Evolutionary conservation across 2,888 invertebrate species (phyloP).

Genomic region (Cheilosia vulpina): DNA sequence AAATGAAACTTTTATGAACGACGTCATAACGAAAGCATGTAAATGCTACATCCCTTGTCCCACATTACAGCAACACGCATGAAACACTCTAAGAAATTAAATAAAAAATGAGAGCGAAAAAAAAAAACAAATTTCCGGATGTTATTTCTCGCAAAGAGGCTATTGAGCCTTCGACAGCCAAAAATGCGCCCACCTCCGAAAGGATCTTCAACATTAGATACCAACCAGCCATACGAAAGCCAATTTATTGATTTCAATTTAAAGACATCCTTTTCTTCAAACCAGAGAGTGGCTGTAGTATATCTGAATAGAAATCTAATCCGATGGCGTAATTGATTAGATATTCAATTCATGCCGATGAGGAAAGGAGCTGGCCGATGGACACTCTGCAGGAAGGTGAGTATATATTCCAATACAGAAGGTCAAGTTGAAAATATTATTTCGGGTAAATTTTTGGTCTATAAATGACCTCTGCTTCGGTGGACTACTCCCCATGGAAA

Average conservation of each 20-base stretch:
- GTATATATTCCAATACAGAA: slow-evolving; percentile 10
- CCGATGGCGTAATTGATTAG: slow-evolving; percentile 72
- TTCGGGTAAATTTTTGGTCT: slow-evolving; percentile 20
- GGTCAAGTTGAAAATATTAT: slow-evolving; percentile 39
- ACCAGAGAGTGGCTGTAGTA: slow-evolving; percentile 23
- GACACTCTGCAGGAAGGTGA: slow-evolving; percentile 14
- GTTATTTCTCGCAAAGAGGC: slow-evolving; percentile 32
- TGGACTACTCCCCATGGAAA: slow-evolving; percentile 21
- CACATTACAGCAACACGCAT: slow-evolving; percentile 33
- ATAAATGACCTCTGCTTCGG: slow-evolving; percentile 62
- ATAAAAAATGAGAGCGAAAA: slow-evolving; percentile 10
- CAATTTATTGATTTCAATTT: slow-evolving; percentile 62
- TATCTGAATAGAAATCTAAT: slow-evolving; percentile 67
- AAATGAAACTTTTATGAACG: slow-evolving; percentile 23
- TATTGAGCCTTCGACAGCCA: slow-evolving; percentile 12
- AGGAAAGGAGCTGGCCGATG: slow-evolving; percentile 23
- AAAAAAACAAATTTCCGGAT: slow-evolving; percentile 11
- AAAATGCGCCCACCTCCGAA: neutral
- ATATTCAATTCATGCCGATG: slow-evolving; percentile 54
- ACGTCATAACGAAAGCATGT: slow-evolving; percentile 49
- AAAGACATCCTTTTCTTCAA: slow-evolving; percentile 34
- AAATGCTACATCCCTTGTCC: neutral
- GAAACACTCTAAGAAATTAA: slow-evolving; percentile 33
- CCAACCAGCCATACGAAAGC: slow-evolving; percentile 23
- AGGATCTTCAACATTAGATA: slow-evolving; percentile 3